Conservation (phyloP, 2,113 vertebrate genomes). For the Ictalurus furcatus region DNA sequence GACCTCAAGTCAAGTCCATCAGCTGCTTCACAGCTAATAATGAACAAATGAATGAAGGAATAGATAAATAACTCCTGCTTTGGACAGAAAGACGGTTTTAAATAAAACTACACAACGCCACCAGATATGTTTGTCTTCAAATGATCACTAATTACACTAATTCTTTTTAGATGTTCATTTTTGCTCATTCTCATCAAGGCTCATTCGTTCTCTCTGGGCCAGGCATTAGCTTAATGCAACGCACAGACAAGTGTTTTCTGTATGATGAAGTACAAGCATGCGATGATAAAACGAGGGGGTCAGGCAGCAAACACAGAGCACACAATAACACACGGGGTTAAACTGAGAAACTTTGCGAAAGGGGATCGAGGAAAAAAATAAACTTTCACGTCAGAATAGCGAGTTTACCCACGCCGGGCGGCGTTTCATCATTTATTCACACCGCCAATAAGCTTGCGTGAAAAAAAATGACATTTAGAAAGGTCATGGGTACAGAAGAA, state of each 20-base stretch:
- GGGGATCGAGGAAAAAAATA: not conserved
- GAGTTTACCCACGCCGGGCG: slow-evolving; percentile 17
- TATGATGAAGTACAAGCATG: not conserved
- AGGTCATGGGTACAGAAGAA: slow-evolving; percentile 38
- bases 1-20: not conserved
- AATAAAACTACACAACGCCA: not conserved
- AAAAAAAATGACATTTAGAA: slow-evolving; percentile 48
- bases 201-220: not conserved
- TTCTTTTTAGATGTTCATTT: not conserved
- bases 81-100: not conserved
- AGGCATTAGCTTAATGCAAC: not conserved
- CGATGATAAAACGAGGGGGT: not conserved
- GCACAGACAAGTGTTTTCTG: not conserved
- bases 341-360: not conserved
- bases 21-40: not conserved
- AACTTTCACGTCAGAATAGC: not conserved
- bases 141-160: not conserved
- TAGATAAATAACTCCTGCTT: not conserved
- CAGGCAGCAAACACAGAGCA: not conserved
- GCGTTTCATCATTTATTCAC: slow-evolving; percentile 46
- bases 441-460: slow-evolving; percentile 24
- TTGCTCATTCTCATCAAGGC: not conserved
- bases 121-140: not conserved
- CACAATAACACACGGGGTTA: not conserved
- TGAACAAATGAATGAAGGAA: not conserved